phyloP scores from a whole-genome alignment of 2,797 vertebrate species.

The Benthosema pterotum region DNA sequence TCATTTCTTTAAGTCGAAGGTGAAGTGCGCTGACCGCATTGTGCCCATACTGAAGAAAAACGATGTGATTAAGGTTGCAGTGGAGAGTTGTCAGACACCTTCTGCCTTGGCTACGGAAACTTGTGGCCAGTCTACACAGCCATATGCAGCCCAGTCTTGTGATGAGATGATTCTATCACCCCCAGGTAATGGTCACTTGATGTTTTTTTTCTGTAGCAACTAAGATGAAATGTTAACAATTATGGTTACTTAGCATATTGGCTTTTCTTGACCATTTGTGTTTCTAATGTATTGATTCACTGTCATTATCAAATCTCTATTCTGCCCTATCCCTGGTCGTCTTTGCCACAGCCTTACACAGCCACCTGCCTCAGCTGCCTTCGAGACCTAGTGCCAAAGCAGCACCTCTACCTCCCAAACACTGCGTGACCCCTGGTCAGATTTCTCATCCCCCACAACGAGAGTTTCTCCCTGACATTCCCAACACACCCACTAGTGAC shows the following conservation, averaged over 20 bases:
- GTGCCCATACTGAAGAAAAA: constrained; percentile 32
- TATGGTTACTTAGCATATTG: neutral
- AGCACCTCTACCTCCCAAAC: constrained; percentile 49
- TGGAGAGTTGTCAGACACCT: constrained; percentile 26
- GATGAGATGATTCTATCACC: constrained; percentile 56
- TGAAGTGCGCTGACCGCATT: constrained; percentile 39
- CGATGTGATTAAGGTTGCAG: constrained; percentile 41
- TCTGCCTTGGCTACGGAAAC: constrained; percentile 29
- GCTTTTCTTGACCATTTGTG: neutral
- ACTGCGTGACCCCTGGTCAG: constrained; percentile 15
- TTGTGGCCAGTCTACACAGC: constrained; percentile 26
- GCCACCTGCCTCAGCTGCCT: constrained; percentile 52
- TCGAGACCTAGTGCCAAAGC: constrained; percentile 56
- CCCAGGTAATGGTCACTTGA: constrained; percentile 70
- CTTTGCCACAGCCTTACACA: constrained; percentile 41
- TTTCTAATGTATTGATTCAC: neutral
- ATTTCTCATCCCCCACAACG: constrained; percentile 31
- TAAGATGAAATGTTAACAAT: neutral
- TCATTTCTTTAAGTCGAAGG: constrained; percentile 56
- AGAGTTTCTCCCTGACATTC: constrained; percentile 2
- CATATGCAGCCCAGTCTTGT: constrained; percentile 33
- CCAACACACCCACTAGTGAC: neutral
- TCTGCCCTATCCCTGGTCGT: neutral
- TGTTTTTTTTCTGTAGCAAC: neutral
- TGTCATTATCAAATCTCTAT: constrained; percentile 13